Percentiles rank a stretch among this genome's conserved stretches.
Evolutionary conservation across 2,888 invertebrate species (phyloP).

Genomic region (Epinotia ramella): DNA sequence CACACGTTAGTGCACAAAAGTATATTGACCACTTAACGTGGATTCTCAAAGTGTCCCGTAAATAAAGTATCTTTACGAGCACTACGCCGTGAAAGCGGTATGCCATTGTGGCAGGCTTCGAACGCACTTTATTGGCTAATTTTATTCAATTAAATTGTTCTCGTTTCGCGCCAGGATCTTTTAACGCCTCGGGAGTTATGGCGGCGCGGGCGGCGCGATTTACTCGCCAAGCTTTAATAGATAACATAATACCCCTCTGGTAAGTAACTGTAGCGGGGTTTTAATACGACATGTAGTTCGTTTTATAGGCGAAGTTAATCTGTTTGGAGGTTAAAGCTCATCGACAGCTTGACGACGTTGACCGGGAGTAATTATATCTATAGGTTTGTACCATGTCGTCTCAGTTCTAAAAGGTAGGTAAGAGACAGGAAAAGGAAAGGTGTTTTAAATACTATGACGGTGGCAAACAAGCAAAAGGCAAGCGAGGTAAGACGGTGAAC

Average conservation of each 20-base stretch:
- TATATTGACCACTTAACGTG: slow-evolving; percentile 73
- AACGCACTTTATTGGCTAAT: slow-evolving; percentile 82
- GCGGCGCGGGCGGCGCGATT: slow-evolving; percentile 51
- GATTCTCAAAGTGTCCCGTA: slow-evolving; percentile 75
- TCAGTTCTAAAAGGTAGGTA: not conserved
- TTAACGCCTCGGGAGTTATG: slow-evolving; percentile 78
- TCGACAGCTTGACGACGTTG: slow-evolving; percentile 16
- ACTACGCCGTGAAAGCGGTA: slow-evolving; percentile 67
- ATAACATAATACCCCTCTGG: slow-evolving; percentile 63
- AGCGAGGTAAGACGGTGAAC: no score
- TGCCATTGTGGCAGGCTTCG: slow-evolving; percentile 80
- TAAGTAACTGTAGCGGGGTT: slow-evolving; percentile 55
- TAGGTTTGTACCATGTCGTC: no score
- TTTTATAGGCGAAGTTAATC: slow-evolving; percentile 47
- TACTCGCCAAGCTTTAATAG: slow-evolving; percentile 60
- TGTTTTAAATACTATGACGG: no score
- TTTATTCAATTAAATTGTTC: slow-evolving; percentile 85
- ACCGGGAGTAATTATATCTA: not conserved
- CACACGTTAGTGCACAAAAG: slow-evolving; percentile 45
- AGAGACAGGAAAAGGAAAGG: not conserved
- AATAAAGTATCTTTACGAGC: slow-evolving; percentile 78
- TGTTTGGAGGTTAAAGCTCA: slow-evolving; percentile 27
- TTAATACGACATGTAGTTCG: slow-evolving; percentile 61
- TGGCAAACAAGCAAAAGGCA: no score
- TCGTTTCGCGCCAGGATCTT: slow-evolving; percentile 65